Evolutionary conservation across 1,140 invertebrate genomes (phyloP), one percentile per base, ranked within the genome.

Genomic region (Phocides pigmalion): DNA sequence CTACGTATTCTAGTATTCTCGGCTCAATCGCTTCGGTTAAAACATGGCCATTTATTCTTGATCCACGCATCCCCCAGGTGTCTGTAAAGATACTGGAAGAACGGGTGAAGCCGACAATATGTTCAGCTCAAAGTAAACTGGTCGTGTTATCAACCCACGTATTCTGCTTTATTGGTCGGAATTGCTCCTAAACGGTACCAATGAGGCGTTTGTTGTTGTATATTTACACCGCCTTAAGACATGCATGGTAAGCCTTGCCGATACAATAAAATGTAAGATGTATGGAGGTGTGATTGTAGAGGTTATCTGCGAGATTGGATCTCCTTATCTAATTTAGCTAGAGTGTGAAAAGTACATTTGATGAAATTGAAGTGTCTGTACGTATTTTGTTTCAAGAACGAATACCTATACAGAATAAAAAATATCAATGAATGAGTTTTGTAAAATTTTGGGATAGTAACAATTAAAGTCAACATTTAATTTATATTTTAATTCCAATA

Each of bases 161-260:
- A 53, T 69, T 46, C 69, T 76, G 64, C 82, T 87, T 90, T 90
- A 90, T 90, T 84, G 81, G 79, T 73, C 74, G 67, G 75, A 87
- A 90, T 90, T 88, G 81, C 79, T 67, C 74, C 79, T 90, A 90
- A 88, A 87, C 80, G 85, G 80, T 90, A 81, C 82, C 82, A 87
- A 86, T 87, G 85, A 84, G 76, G 70, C 78, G 73, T 82, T 81
- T 76, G 78, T 79, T 81, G 76, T 69, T 82, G 80, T 88, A 79
- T 84, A 87, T 90, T 87, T 88, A 87, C 81, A 80, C 69, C 73
- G 72, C 76, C 64, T 79, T 65, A 70, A 78, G 67, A 79, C 73
- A 72, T 81, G 79, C 74, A 78, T 73, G 69, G 73, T 72, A 74
- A 79, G 66, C 64, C 53, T 69, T 69, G 70, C 42, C 54, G 72